Evolutionary conservation across 2,888 invertebrate species (phyloP).

Genomic region (Suillia variegata): DNA sequence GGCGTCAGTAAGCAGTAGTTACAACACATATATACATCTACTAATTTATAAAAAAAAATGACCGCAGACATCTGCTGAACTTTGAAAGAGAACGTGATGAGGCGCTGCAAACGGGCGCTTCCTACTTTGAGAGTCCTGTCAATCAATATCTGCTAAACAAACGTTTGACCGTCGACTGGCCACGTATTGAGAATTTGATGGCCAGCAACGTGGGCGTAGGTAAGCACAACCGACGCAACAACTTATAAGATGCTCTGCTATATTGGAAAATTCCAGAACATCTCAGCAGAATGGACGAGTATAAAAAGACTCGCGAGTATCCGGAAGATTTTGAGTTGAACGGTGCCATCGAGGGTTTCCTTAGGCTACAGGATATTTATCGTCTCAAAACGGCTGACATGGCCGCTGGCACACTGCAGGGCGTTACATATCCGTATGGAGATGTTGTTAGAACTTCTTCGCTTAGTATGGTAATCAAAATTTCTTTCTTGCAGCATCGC

Average conservation of each 20-base stretch:
- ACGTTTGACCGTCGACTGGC: conserved; percentile 68
- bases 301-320: conserved; percentile 25
- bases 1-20: conserved; percentile 39
- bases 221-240: too few relatives aligned
- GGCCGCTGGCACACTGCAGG: conserved; percentile 81
- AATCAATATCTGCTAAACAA: conserved; percentile 92
- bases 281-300: too few relatives aligned
- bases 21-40: too few relatives aligned
- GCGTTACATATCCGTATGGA: conserved; percentile 72
- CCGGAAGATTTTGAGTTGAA: conserved; percentile 87
- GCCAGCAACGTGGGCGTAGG: conserved; percentile 42
- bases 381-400: conserved; percentile 81
- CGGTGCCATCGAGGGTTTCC: conserved; percentile 93
- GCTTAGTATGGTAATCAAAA: conserved; percentile 9
- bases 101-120: conserved; percentile 74
- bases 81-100: conserved; percentile 75
- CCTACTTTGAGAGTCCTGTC: conserved; percentile 84
- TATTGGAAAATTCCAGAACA: too few relatives aligned
- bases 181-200: conserved; percentile 45
- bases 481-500: conserved; percentile 62
- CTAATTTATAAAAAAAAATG: conserved; percentile 23
- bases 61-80: conserved; percentile 68
- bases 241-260: too few relatives aligned
- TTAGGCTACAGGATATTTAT: conserved; percentile 91
- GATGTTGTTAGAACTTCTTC: conserved; percentile 29